A percentile compares a stretch with the other conserved stretches of the same genome.
These are phyloP conservation scores for Drosophila bunnanda DNA, from an alignment of 2,888 invertebrate species.

Conservation along the genomic window DNA sequence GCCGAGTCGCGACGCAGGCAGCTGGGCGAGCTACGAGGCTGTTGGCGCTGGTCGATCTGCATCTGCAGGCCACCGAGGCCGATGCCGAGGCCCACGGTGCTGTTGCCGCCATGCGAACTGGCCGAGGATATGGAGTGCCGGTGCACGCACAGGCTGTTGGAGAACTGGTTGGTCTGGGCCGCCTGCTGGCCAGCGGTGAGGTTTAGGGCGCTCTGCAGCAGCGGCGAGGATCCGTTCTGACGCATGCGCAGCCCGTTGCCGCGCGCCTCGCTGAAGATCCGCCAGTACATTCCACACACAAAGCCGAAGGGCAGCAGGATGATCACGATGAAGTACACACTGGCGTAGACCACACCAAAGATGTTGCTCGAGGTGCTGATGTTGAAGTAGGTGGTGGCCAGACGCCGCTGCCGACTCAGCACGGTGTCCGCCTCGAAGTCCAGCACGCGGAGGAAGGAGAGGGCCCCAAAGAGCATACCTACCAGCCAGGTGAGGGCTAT, in stretches of 20 bases:
- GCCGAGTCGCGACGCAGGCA: conserved; percentile 82
- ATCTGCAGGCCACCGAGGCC: conserved; percentile 81
- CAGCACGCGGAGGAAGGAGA: conserved; percentile 83
- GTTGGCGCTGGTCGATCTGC: conserved; percentile 82
- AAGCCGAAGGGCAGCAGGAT: conserved; percentile 84
- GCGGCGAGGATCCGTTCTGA: conserved; percentile 85
- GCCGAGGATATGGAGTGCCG: conserved; percentile 82
- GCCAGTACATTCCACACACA: conserved; percentile 85
- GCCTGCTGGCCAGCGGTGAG: conserved; percentile 72
- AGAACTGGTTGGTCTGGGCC: conserved; percentile 59
- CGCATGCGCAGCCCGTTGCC: conserved; percentile 85
- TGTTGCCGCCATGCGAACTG: conserved; percentile 75
- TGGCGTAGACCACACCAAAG: conserved; percentile 82
- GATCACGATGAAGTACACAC: conserved; percentile 83
- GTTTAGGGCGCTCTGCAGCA: conserved; percentile 84
- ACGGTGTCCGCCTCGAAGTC: conserved; percentile 81
- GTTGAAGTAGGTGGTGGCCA: conserved; percentile 69
- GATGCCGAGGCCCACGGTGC: conserved; percentile 45
- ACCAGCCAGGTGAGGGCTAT: conserved; percentile 84
- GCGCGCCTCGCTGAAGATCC: conserved; percentile 84
- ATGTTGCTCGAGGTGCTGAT: conserved; percentile 73
- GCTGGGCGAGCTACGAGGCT: conserved; percentile 68
- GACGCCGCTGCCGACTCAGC: conserved; percentile 74
- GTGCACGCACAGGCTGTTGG: conserved; percentile 80
- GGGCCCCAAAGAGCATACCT: conserved; percentile 83